Evolutionary conservation across 2,113 vertebrate species (phyloP), one percentile per base, ranked within the genome.

Genomic region (Xiphophorus hellerii): DNA sequence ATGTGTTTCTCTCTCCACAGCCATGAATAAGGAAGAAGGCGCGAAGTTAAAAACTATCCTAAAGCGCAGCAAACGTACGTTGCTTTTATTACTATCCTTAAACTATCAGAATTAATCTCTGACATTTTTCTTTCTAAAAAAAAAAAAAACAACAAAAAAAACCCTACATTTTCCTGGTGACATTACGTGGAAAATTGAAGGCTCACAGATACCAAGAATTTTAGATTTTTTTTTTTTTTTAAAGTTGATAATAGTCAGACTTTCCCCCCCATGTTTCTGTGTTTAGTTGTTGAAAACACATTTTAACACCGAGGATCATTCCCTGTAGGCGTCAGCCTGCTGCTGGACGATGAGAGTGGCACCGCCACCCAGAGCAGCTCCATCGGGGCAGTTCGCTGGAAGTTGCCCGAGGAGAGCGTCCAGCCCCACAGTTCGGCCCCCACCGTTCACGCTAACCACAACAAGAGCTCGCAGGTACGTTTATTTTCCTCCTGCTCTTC

Each of bases 341-440:
- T 35, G 51, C 71, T 76, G 30, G 84, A 76, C n/a, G 28, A 14
- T 17, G 89, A 90, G 42, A 61, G 29, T 2, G 1, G 37, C 70
- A 61, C 28, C 37, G 22, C n/a, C 51, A 84, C 77, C 8, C 92
- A 92, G 84, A 94, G 92, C 84, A 87, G 92, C 87, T 94, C 94
- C 37, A 85, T 95, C 1, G 87, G 93, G 2, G 91, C 80, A 0
- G 81, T 95, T 15, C 92, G 92, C 65, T 95, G 94, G 94, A 81
- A 11, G 1, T 35, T 91, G 39, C 89, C 90, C 0, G 89, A 90
- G 9, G 90, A 93, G 74, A 54, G 62, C 17, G 5, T 71, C 54
- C 91, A 93, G 82, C 71, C 73, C 29, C 91, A 93, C 89, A 94
- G 89, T 79, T 95, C 94, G 1, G 89, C 74, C 33, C 94, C 94